phyloP scores from a whole-genome alignment of 2,113 vertebrate species.

The Entelurus aequoreus region DNA sequence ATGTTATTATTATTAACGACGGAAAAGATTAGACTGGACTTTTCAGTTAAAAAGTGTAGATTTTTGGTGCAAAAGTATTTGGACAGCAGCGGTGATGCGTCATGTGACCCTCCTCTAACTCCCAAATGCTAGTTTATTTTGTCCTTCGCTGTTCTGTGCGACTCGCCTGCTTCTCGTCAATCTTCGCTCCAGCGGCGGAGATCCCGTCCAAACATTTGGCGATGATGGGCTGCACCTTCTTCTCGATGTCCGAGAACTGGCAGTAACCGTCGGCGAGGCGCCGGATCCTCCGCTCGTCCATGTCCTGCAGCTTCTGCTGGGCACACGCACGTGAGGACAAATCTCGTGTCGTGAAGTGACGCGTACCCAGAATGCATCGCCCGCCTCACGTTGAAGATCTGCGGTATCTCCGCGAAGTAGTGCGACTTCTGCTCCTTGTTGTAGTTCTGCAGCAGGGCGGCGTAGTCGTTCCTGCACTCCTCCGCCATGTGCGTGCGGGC shows the following conservation, averaged over 20 bases:
- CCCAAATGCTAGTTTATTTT: too few species aligned
- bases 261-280: constrained; percentile 85
- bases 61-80: too few species aligned
- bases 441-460: constrained; percentile 79
- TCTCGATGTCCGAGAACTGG: constrained; percentile 89
- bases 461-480: constrained; percentile 84
- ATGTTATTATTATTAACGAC: too few species aligned
- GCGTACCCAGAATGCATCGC: neutral
- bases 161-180: constrained; percentile 73
- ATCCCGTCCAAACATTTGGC: constrained; percentile 90
- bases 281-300: constrained; percentile 87
- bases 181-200: constrained; percentile 61
- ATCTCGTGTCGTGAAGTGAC: neutral
- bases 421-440: constrained; percentile 81
- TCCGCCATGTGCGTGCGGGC: constrained; percentile 74
- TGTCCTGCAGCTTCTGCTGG: constrained; percentile 87
- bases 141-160: neutral
- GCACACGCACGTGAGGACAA: constrained; percentile 12
- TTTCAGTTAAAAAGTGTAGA: too few species aligned
- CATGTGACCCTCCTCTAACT: too few species aligned
- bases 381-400: constrained; percentile 76
- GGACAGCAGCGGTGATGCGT: too few species aligned
- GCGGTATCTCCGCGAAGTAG: constrained; percentile 79
- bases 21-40: too few species aligned
- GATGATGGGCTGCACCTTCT: constrained; percentile 87